Base-by-base conservation (phyloP, 2,113 vertebrate genomes). In the Myanophis thanlyinensis region DNA sequence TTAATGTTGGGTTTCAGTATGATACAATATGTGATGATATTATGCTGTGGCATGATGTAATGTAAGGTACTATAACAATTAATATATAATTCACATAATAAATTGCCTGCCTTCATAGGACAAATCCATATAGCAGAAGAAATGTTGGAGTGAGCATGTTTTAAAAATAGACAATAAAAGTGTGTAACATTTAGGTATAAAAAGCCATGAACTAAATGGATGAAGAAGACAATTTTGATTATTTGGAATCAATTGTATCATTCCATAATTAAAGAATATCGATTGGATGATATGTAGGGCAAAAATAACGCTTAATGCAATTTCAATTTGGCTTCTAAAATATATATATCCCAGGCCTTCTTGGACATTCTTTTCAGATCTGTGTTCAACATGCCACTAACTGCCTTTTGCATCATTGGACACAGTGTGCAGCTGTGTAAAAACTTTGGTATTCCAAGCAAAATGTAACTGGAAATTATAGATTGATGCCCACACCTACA, bases 181-280 rank as follows among this genome's bases (percentile, higher is more conserved):
- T 89, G 93, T 96, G 90, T 80, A 40, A 18, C n/a, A 92, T 46
- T 91, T 13, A 89, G 51, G 22, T 84, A 90, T 54, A 85, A 84
- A 95, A 88, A 95, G n/a, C 84, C 90, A 96, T 96, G 95, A 97
- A 98, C 96, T 96, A 97, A 97, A 97, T 0, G 93, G 97, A 98
- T 97, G 97, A 98, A 94, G 93, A 95, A 97, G 96, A 96, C 96
- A 96, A 95, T 96, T 97, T 97, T 96, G 92, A 88, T 95, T 97
- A 97, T 97, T 97, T 97, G 96, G 94, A 98, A 97, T 97, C 97
- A 97, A 97, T 98, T 96, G n/a, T 95, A 95, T 98, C 96, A 97
- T 97, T 95, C 93, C 97, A 97, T 97, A 98, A 97, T 97, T 97
- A 97, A 97, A 97, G 95, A 95, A 95, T 97, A 98, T 97, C 95